phyloP scores from a whole-genome alignment of 2,113 vertebrate species.

The Dicerorhinus sumatrensis region DNA sequence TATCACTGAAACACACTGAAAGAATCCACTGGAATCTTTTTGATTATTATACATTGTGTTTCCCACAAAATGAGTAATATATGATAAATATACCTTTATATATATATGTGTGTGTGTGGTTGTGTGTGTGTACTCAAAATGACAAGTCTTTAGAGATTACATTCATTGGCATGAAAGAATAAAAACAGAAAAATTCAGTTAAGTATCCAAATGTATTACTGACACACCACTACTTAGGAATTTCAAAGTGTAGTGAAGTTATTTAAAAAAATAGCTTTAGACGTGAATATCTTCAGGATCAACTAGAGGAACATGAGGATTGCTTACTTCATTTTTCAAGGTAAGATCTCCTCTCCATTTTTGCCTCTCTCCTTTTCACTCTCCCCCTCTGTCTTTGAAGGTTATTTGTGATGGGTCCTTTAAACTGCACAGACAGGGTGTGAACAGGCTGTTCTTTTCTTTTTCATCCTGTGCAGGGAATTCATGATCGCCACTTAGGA shows the following conservation, averaged over 20 bases:
- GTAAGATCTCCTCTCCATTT: not conserved
- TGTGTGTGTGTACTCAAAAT: conserved; percentile 21
- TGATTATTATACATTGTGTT: not conserved
- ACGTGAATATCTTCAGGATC: not conserved
- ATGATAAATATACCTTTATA: not conserved
- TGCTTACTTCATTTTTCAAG: not conserved
- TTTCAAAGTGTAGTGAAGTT: conserved; percentile 33
- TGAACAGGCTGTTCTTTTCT: not conserved
- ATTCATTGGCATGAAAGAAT: conserved; percentile 44
- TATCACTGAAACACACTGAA: conserved; percentile 34
- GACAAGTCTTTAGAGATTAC: conserved; percentile 17
- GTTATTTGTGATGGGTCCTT: conserved; percentile 1
- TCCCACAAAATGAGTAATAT: not conserved
- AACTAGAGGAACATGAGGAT: not conserved
- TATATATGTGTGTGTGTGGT: not conserved
- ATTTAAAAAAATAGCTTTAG: conserved; percentile 14
- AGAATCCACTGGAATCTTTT: conserved; percentile 48
- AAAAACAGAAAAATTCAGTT: not conserved
- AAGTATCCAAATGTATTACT: not conserved
- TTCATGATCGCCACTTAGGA: not conserved
- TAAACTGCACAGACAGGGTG: not conserved
- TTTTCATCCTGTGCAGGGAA: not conserved
- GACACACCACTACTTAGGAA: not conserved
- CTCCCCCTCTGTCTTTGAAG: not conserved
- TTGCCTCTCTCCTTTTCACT: not conserved